Percentiles rank a stretch among this genome's conserved stretches.
These are phyloP conservation scores for Paracentrotus lividus DNA, from an alignment of 53 echinoderm and acorn worm species.

Conservation along the genomic window DNA sequence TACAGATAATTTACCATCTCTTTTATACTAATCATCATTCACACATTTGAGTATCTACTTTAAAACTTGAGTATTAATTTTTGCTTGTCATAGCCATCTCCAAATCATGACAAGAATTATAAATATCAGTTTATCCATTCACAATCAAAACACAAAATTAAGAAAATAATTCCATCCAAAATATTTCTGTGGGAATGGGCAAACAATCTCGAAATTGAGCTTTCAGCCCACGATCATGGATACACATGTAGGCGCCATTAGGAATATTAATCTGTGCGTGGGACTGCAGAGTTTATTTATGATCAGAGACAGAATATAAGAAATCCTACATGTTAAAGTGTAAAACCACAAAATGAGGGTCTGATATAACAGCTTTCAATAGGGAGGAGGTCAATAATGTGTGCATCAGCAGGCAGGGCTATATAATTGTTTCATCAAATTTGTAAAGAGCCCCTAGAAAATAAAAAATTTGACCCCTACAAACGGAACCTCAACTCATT, in stretches of 20 bases:
- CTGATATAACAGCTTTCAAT: background rate
- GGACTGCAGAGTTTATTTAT: background rate
- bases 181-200: background rate
- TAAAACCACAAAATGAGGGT: background rate
- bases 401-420: too few relatives aligned
- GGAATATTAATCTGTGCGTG: slow-evolving; percentile 16
- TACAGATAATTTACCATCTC: too few relatives aligned
- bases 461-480: too few relatives aligned
- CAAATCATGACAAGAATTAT: background rate
- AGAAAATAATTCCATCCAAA: too few relatives aligned
- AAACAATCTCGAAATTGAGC: background rate
- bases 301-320: background rate
- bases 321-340: background rate
- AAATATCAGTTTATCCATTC: background rate
- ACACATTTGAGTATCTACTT: background rate
- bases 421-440: too few relatives aligned
- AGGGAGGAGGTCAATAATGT: background rate
- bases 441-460: too few relatives aligned
- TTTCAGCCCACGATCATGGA: background rate
- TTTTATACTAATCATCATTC: background rate
- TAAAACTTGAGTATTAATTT: too few relatives aligned
- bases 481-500: too few relatives aligned
- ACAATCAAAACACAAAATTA: too few relatives aligned
- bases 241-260: background rate
- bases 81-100: too few relatives aligned